Base-by-base conservation (phyloP, 2,797 vertebrate genomes). In the Ficedula albicollis region DNA sequence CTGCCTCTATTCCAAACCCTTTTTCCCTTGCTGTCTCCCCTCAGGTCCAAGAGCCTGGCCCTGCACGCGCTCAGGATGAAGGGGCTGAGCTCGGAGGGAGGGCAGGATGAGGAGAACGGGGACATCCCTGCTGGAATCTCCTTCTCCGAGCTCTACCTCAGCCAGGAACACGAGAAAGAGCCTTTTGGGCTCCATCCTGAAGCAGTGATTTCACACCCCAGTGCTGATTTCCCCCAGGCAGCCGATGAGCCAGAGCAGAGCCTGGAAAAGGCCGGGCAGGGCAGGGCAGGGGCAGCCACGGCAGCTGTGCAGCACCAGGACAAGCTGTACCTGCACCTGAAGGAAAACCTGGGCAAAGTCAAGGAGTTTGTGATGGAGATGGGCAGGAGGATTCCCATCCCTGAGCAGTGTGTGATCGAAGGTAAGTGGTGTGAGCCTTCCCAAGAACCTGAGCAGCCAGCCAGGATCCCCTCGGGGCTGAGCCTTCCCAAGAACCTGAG, bases 321-420 rank as follows among this genome's bases (percentile, higher is more conserved):
- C 97, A 97, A 98, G 89, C 98, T 99, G 70, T 98, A 98, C 93
- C 74, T 98, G 94, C 98, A 99, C 95, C 94, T 99, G 76, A 99
- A 98, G 97, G 98, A 99, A 91, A 99, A 99, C 95, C 97, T 99
- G 97, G 97, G 98, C 89, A 96, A 94, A 82, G 98, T 99, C 91
- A 98, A 98, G 89, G 97, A 98, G 6, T 99, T 98, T 46, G 98
- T 98, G 72, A 19, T 82, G 41, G 98, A 98, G 95, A 98, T 99
- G 89, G 87, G 97, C 60, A 98, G 97, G 97, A 98, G 97, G 96
- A 98, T 99, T 90, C 99, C 99, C 23, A 62, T 98, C 54, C 99
- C 99, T 2, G 98, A 99, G 25, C 98, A 99, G 67, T 99, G 99
- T 91, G 93, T 98, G 68, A 98, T 99, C 60, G 99, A 99, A 99